Evolutionary conservation across 2,888 invertebrate species (phyloP).

Genomic region (Maniola hyperantus): DNA sequence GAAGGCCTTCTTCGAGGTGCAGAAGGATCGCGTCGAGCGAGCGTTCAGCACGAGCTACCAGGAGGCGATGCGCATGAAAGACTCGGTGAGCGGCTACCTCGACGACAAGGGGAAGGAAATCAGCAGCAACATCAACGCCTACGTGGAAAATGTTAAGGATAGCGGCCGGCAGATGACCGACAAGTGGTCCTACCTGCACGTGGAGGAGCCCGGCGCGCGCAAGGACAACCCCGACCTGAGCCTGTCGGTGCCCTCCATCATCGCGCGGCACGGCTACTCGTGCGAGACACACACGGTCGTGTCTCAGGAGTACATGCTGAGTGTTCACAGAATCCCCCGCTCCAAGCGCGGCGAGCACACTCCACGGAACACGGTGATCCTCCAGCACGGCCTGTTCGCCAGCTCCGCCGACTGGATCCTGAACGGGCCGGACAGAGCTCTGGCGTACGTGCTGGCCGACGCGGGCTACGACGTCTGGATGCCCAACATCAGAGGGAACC

Average conservation of each 20-base stretch:
- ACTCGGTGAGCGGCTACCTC: slow-evolving; percentile 57
- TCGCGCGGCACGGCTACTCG: slow-evolving; percentile 83
- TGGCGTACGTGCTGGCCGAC: slow-evolving; percentile 86
- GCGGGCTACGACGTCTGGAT: slow-evolving; percentile 91
- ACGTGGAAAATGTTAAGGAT: slow-evolving; percentile 56
- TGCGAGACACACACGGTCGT: slow-evolving; percentile 87
- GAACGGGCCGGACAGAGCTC: slow-evolving; percentile 84
- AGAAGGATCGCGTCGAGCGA: slow-evolving; percentile 46
- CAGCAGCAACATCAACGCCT: slow-evolving; percentile 55
- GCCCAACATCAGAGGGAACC: slow-evolving; percentile 91
- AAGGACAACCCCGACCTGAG: slow-evolving; percentile 61
- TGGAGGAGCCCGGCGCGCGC: slow-evolving; percentile 46
- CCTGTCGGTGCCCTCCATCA: slow-evolving; percentile 66
- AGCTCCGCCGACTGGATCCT: slow-evolving; percentile 91
- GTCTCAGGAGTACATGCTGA: slow-evolving; percentile 92
- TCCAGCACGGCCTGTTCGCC: slow-evolving; percentile 92
- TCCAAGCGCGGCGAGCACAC: slow-evolving; percentile 57
- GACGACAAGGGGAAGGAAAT: slow-evolving; percentile 59
- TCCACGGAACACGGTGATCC: slow-evolving; percentile 75
- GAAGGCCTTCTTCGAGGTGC: slow-evolving; percentile 51
- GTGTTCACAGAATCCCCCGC: slow-evolving; percentile 89
- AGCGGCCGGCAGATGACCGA: slow-evolving; percentile 54
- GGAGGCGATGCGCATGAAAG: slow-evolving; percentile 52
- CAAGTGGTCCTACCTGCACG: slow-evolving; percentile 54
- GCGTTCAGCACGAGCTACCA: slow-evolving; percentile 49